Evolutionary conservation across 2,888 invertebrate species (phyloP).

Genomic region (Agrochola litura): DNA sequence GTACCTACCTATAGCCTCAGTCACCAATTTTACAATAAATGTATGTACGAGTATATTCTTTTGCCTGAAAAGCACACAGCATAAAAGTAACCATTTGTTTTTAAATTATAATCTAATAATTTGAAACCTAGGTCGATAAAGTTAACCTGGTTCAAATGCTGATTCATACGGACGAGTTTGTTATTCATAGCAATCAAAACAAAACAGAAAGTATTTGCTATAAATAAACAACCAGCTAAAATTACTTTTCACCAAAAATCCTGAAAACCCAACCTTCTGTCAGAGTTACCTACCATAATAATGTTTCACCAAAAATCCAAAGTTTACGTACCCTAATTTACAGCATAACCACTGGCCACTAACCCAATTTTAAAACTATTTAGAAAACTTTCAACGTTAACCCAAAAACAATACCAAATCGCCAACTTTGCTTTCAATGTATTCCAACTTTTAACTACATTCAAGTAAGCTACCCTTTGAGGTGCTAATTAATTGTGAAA

Average conservation of each 20-base stretch:
- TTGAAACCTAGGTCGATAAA: not conserved
- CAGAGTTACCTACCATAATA: not conserved
- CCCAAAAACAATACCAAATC: constrained; percentile 47
- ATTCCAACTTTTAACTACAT: constrained; percentile 69
- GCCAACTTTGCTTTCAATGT: constrained; percentile 71
- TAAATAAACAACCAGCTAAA: not conserved
- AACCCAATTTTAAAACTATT: constrained; percentile 46
- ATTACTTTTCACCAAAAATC: not conserved
- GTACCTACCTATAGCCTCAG: not conserved
- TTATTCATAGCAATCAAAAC: not conserved
- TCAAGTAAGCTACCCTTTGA: constrained; percentile 75
- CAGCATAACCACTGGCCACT: constrained; percentile 36
- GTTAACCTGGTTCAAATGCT: not conserved
- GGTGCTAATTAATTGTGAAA: constrained; percentile 86
- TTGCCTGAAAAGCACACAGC: not conserved
- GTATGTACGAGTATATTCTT: not conserved
- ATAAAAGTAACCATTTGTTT: too few relatives aligned
- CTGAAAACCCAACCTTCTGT: constrained; percentile 1
- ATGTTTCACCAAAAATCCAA: constrained; percentile 8
- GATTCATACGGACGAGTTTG: too few relatives aligned
- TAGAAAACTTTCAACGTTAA: constrained; percentile 56
- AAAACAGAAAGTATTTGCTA: not conserved
- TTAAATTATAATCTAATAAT: not conserved
- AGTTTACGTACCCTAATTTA: constrained; percentile 30
- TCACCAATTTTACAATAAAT: not conserved